Conservation (phyloP, 2,888 invertebrate species). For the Lacanobia wlatinum region DNA sequence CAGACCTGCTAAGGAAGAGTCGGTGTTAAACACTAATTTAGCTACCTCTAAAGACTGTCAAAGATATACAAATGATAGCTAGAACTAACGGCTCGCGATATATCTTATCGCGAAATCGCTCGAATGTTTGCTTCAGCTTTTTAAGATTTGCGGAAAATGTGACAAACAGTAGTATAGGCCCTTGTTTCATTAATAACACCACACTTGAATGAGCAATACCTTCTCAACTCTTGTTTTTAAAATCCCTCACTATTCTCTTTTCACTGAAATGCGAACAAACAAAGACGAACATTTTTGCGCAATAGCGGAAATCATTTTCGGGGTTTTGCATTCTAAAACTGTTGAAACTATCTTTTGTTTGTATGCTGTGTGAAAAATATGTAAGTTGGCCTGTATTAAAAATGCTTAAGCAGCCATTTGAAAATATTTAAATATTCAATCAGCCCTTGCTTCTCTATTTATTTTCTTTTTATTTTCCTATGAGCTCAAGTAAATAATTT, state of each 20-base stretch:
- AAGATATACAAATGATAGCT: no score
- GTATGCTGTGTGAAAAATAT: not conserved
- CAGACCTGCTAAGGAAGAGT: no score
- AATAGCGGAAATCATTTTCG: not conserved
- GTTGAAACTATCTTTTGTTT: not conserved
- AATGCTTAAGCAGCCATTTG: no score
- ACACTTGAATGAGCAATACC: conserved; percentile 62
- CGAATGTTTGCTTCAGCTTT: not conserved
- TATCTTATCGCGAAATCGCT: not conserved
- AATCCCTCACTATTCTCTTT: conserved; percentile 28
- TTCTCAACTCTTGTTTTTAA: conserved; percentile 30
- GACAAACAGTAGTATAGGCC: conserved; percentile 25
- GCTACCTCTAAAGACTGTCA: no score
- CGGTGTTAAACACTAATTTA: no score
- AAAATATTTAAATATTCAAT: no score
- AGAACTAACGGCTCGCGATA: no score
- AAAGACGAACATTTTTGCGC: not conserved
- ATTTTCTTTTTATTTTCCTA: no score
- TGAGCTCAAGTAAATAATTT: no score
- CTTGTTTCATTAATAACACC: conserved; percentile 52
- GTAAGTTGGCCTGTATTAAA: no score
- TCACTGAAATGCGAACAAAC: conserved; percentile 5
- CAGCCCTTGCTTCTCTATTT: no score
- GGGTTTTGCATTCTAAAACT: not conserved
- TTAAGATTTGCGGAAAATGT: not conserved